A percentile compares a stretch with the other conserved stretches of the same genome.
These are phyloP conservation scores for Stichopus horrens DNA, from an alignment of 53 echinoderm and acorn worm species.

Conservation along the genomic window DNA sequence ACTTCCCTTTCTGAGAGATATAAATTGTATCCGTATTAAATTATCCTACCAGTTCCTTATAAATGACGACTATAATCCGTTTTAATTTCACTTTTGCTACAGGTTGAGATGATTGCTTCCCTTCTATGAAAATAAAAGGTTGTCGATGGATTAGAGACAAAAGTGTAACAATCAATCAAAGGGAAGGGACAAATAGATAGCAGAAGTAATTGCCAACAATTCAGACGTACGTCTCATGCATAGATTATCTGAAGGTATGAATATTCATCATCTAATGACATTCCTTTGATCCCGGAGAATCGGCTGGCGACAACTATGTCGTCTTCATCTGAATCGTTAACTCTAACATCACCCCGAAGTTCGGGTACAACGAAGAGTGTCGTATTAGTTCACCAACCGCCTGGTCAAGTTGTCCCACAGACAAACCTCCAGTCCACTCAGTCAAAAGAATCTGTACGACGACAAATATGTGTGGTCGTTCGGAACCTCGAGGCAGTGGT, in stretches of 20 bases:
- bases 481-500: slow-evolving; percentile 85
- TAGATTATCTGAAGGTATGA: not conserved
- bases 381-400: slow-evolving; percentile 8
- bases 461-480: slow-evolving; percentile 82
- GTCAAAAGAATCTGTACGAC: slow-evolving; percentile 54
- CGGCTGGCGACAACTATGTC: slow-evolving; percentile 3
- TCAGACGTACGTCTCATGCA: too few relatives aligned
- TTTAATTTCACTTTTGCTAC: too few relatives aligned
- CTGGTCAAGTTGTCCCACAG: not conserved
- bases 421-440: not conserved
- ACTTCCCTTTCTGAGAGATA: too few relatives aligned
- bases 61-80: too few relatives aligned
- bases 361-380: slow-evolving; percentile 32
- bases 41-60: too few relatives aligned
- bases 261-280: slow-evolving; percentile 1
- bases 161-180: too few relatives aligned
- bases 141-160: too few relatives aligned
- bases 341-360: slow-evolving; percentile 32
- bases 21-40: too few relatives aligned
- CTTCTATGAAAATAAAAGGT: too few relatives aligned
- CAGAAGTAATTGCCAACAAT: too few relatives aligned
- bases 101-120: too few relatives aligned
- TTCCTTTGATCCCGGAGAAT: not conserved
- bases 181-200: too few relatives aligned
- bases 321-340: slow-evolving; percentile 23